Evolutionary conservation across 2,113 vertebrate species (phyloP).

Genomic region (Podarcis cretensis): DNA sequence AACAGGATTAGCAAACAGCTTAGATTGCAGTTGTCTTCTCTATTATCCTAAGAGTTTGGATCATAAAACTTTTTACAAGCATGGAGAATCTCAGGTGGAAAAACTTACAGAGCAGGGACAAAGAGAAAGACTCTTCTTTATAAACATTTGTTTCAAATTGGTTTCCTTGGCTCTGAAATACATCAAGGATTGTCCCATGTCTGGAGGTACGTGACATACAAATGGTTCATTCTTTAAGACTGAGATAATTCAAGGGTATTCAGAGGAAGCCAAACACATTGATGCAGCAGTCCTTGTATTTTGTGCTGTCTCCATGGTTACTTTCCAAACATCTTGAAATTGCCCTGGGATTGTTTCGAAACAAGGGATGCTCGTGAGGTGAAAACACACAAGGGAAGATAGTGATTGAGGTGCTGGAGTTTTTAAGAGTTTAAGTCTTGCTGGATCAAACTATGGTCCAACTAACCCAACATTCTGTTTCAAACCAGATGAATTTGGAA

Average conservation of each 20-base stretch:
- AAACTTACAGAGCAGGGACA: slow-evolving; percentile 16
- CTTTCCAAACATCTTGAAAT: slow-evolving; percentile 3
- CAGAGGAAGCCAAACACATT: not conserved
- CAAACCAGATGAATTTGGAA: not conserved
- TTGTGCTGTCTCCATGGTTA: slow-evolving; percentile 4
- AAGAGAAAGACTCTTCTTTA: slow-evolving; percentile 10
- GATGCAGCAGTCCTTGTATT: not conserved
- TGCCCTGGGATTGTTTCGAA: not conserved
- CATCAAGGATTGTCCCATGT: not conserved
- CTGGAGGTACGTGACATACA: not conserved
- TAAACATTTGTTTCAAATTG: slow-evolving; percentile 31
- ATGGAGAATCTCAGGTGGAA: not conserved
- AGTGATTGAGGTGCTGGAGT: not conserved
- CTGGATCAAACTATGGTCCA: not conserved
- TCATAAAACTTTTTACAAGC: slow-evolving; percentile 34
- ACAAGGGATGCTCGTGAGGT: not conserved
- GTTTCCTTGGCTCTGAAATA: slow-evolving; percentile 13
- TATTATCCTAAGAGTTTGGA: slow-evolving; percentile 17
- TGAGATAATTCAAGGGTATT: not conserved
- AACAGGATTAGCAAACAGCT: not conserved
- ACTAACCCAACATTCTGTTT: not conserved
- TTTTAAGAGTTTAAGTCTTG: not conserved
- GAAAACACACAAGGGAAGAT: not conserved
- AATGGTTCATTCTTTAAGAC: slow-evolving; percentile 20
- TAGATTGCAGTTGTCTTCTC: slow-evolving; percentile 34